Conservation (phyloP, 2,113 vertebrate species). For the Oreamnos americanus region DNA sequence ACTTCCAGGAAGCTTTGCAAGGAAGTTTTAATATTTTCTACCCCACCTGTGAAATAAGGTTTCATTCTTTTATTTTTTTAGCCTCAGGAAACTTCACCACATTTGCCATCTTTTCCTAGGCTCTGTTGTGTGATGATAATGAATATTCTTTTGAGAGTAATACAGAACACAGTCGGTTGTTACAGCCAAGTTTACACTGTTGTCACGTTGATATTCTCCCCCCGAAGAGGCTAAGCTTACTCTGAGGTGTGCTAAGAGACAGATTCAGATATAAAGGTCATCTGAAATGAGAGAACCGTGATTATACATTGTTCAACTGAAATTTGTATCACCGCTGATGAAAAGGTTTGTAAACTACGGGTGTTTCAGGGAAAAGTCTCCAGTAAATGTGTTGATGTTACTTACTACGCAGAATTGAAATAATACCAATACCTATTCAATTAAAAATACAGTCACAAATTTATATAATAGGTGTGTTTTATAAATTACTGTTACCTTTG, state of each 20-base stretch:
- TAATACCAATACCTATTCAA: background rate
- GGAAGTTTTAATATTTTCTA: background rate
- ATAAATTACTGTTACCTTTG: background rate
- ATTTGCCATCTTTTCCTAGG: rapidly evolving
- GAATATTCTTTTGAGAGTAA: background rate
- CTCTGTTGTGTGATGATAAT: background rate
- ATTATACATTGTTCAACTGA: background rate
- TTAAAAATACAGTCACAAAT: background rate
- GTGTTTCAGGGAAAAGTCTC: background rate
- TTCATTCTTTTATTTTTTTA: background rate
- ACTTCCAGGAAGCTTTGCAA: background rate
- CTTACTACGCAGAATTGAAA: background rate
- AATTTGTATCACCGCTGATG: background rate
- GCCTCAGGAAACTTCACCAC: too few relatives aligned
- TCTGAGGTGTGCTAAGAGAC: background rate
- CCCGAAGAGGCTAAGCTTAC: background rate
- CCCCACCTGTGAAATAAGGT: background rate
- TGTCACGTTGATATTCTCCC: background rate
- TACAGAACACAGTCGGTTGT: background rate
- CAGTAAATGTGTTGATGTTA: background rate
- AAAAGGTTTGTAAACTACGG: background rate
- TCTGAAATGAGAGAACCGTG: background rate
- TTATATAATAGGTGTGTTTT: background rate
- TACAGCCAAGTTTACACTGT: background rate
- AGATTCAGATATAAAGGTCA: background rate